phyloP scores from a whole-genome alignment of 1,140 invertebrate genomes.

The Phymorhynchus buccinoides region DNA sequence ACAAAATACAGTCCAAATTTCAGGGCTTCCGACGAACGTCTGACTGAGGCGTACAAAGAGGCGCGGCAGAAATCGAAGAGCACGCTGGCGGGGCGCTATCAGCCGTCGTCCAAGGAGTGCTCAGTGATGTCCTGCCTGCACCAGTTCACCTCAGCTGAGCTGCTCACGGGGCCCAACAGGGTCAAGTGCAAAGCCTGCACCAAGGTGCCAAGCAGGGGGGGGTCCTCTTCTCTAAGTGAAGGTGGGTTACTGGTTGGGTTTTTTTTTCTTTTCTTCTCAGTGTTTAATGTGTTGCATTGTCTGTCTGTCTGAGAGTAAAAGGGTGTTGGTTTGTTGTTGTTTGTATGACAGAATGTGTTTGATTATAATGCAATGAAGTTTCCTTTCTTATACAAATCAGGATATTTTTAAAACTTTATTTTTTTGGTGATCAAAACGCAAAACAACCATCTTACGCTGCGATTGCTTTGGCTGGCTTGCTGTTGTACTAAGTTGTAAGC shows the following conservation, averaged over 20 bases:
- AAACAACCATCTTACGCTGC: too few relatives aligned
- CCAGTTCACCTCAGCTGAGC: conserved; percentile 91
- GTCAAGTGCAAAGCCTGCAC: conserved; percentile 93
- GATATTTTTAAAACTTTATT: too few relatives aligned
- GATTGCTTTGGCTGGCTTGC: too few relatives aligned
- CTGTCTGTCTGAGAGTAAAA: neutral
- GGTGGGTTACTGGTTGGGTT: conserved; percentile 42
- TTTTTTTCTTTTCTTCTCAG: neutral
- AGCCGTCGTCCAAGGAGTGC: conserved; percentile 83
- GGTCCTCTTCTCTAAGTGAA: conserved; percentile 47
- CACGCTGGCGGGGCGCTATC: conserved; percentile 77
- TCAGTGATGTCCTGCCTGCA: conserved; percentile 87
- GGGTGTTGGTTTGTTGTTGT: too few relatives aligned
- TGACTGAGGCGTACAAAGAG: conserved; percentile 64
- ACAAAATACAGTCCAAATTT: neutral
- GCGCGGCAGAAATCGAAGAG: conserved; percentile 56
- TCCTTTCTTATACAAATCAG: too few relatives aligned
- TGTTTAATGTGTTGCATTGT: neutral
- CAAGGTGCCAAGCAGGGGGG: conserved; percentile 72
- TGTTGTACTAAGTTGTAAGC: too few relatives aligned
- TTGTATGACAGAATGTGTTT: too few relatives aligned
- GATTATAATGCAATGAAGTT: too few relatives aligned
- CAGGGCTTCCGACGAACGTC: neutral
- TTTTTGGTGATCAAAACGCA: too few relatives aligned
- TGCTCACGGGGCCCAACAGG: conserved; percentile 92